These are phyloP conservation scores for Cyphomyrus discorhynchus DNA, from an alignment of 2,113 vertebrate genomes.

Conservation along the genomic window DNA sequence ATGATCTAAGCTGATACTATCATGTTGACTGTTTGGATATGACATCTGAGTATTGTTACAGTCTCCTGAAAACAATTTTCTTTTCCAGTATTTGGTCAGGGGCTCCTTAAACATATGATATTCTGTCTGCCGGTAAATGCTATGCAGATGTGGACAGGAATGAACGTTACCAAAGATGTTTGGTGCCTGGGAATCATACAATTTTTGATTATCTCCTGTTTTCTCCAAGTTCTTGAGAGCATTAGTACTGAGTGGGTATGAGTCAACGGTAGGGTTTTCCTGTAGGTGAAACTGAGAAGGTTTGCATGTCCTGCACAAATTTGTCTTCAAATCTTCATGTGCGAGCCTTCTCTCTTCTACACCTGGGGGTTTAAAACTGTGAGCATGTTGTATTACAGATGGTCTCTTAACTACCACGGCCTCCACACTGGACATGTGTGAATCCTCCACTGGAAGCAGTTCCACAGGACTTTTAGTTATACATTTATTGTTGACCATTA, in stretches of 20 bases:
- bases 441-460: constrained; percentile 50
- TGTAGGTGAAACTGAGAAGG: constrained; percentile 64
- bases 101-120: constrained; percentile 78
- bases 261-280: constrained; percentile 67
- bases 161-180: constrained; percentile 78
- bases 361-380: constrained; percentile 69
- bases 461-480: constrained; percentile 60
- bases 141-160: constrained; percentile 85
- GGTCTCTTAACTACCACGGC: constrained; percentile 70
- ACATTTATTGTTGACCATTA: constrained; percentile 72
- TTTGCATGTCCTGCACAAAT: constrained; percentile 55
- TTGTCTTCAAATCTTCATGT: constrained; percentile 60
- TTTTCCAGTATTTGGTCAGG: constrained; percentile 62
- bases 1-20: constrained; percentile 62
- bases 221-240: constrained; percentile 69
- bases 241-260: constrained; percentile 63
- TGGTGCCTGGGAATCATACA: constrained; percentile 65
- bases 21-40: constrained; percentile 63
- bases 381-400: constrained; percentile 86
- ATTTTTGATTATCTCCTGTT: constrained; percentile 63
- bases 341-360: constrained; percentile 58
- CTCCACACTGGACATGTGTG: constrained; percentile 57
- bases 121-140: constrained; percentile 81
- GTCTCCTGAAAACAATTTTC: constrained; percentile 66
- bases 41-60: constrained; percentile 63